Conservation (phyloP, 2,888 invertebrate species). For the Drosophila conformis region DNA sequence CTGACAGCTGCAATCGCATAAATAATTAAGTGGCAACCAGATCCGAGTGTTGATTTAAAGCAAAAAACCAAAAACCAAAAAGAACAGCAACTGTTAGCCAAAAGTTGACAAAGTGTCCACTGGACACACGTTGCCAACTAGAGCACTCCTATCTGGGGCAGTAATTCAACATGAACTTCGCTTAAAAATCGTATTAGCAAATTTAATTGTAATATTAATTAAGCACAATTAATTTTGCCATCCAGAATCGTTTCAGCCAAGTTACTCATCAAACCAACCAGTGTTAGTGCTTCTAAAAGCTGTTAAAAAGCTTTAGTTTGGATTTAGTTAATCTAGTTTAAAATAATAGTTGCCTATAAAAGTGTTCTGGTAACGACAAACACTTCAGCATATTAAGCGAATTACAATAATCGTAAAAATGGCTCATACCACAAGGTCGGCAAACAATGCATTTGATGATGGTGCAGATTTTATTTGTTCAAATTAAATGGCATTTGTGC, state of each 20-base stretch:
- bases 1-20: slow-evolving; percentile 56
- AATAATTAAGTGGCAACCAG: slow-evolving; percentile 36
- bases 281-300: background rate
- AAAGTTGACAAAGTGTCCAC: background rate
- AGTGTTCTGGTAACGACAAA: background rate
- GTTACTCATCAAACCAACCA: background rate
- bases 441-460: slow-evolving; percentile 27
- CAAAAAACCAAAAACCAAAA: slow-evolving; percentile 1
- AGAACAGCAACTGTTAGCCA: background rate
- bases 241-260: background rate
- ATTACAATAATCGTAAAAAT: slow-evolving; percentile 3
- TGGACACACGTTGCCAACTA: background rate
- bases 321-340: background rate
- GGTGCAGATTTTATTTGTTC: slow-evolving; percentile 38
- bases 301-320: background rate
- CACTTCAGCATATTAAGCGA: background rate
- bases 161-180: no score
- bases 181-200: background rate
- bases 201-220: background rate
- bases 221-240: background rate
- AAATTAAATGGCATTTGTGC: slow-evolving; percentile 47
- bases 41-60: slow-evolving; percentile 22
- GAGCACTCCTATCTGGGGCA: background rate
- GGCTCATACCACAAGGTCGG: slow-evolving; percentile 38
- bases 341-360: background rate